phyloP scores from a whole-genome alignment of 2,113 vertebrate genomes.

The Platysteira castanea region DNA sequence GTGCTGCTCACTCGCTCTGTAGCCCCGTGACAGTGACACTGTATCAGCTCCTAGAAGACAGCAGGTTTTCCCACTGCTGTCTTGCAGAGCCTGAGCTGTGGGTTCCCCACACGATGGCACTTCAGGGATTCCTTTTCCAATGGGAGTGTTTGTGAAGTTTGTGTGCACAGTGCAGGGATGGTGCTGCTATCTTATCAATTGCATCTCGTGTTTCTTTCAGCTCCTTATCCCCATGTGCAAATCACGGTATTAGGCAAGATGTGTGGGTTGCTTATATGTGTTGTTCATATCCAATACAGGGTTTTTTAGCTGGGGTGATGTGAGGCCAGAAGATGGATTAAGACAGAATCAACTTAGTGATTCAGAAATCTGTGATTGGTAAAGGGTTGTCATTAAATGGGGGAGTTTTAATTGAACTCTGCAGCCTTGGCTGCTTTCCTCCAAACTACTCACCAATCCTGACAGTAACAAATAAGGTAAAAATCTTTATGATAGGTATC shows the following conservation, averaged over 20 bases:
- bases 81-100: neutral
- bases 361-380: neutral
- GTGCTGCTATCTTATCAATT: neutral
- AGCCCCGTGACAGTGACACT: neutral
- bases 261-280: neutral
- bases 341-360: neutral
- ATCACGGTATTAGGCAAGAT: neutral
- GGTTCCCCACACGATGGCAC: neutral
- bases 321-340: neutral
- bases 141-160: neutral
- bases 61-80: neutral
- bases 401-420: neutral
- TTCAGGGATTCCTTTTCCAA: neutral
- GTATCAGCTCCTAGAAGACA: neutral
- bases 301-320: neutral
- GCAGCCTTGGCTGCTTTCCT: neutral
- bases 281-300: neutral
- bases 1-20: neutral
- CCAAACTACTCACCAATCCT: neutral
- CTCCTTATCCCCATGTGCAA: neutral
- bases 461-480: neutral
- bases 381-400: neutral
- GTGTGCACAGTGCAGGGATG: neutral
- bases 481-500: neutral
- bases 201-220: neutral